Conservation (phyloP, 2,888 invertebrate genomes). For the Sinodicranocentrus sp. region DNA sequence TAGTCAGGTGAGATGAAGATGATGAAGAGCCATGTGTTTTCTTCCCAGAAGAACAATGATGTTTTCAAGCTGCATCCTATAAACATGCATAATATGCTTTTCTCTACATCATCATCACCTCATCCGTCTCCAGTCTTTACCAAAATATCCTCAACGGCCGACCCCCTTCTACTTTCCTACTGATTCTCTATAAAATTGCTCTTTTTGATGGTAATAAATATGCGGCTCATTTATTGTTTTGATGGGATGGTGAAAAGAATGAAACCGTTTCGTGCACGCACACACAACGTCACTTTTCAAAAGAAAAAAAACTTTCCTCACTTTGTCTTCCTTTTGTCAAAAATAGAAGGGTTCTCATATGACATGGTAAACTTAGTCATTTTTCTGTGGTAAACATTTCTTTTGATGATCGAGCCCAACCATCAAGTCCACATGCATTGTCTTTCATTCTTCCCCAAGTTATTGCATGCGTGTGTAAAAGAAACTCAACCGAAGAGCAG, state of each 20-base stretch:
- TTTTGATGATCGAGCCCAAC: slow-evolving; percentile 19
- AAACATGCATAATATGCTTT: background rate
- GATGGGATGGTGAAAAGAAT: slow-evolving; percentile 23
- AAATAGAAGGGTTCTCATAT: slow-evolving; percentile 38
- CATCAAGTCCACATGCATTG: slow-evolving; percentile 3
- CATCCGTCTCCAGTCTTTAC: slow-evolving; percentile 34
- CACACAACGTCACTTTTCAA: slow-evolving; percentile 24
- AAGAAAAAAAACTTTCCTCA: slow-evolving; percentile 50
- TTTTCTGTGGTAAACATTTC: slow-evolving; percentile 44
- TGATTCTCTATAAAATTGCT: slow-evolving; percentile 45
- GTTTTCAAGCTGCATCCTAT: slow-evolving; percentile 25
- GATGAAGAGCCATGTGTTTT: slow-evolving; percentile 54
- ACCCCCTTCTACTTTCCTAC: slow-evolving; percentile 38
- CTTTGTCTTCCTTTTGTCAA: slow-evolving; percentile 45
- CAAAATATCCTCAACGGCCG: slow-evolving; percentile 18
- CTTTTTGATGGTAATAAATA: slow-evolving; percentile 19
- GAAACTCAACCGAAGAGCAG: slow-evolving; percentile 7
- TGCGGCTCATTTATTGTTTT: slow-evolving; percentile 16
- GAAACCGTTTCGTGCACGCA: slow-evolving; percentile 47
- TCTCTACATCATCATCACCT: slow-evolving; percentile 17
- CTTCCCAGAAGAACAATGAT: slow-evolving; percentile 35
- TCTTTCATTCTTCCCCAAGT: slow-evolving; percentile 14
- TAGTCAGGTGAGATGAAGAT: slow-evolving; percentile 55
- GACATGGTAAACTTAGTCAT: slow-evolving; percentile 37
- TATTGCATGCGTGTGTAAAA: background rate